phyloP scores from a whole-genome alignment of 2,113 vertebrate genomes.

The Amazona guildingii region DNA sequence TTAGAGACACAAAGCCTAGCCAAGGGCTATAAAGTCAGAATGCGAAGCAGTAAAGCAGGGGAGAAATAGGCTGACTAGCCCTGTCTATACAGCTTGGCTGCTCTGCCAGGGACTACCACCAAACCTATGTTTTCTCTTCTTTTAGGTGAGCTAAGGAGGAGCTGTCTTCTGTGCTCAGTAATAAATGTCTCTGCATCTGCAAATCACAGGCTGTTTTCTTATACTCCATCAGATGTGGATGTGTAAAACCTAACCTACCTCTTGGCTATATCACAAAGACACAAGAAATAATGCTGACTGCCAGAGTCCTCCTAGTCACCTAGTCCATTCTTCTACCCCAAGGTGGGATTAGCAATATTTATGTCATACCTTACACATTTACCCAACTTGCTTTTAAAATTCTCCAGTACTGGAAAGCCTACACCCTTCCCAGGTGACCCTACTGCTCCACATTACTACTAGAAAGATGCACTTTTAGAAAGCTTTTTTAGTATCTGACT shows the following conservation, averaged over 20 bases:
- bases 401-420: neutral
- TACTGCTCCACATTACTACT: neutral
- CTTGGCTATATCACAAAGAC: neutral
- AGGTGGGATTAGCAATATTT: neutral
- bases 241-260: neutral
- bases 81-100: neutral
- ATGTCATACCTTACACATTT: neutral
- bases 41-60: neutral
- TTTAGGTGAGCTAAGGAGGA: neutral
- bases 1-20: conserved; percentile 51
- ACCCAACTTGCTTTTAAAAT: neutral
- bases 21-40: conserved; percentile 45
- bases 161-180: neutral
- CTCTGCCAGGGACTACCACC: neutral
- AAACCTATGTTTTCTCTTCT: neutral
- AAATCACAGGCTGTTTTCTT: neutral
- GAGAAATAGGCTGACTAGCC: neutral
- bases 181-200: neutral
- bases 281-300: neutral
- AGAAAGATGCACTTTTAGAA: neutral
- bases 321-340: neutral
- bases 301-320: neutral
- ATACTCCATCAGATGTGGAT: neutral
- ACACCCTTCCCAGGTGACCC: neutral
- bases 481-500: neutral